Evolutionary conservation across 2,888 invertebrate species (phyloP).

Genomic region (Cantharis rufa): DNA sequence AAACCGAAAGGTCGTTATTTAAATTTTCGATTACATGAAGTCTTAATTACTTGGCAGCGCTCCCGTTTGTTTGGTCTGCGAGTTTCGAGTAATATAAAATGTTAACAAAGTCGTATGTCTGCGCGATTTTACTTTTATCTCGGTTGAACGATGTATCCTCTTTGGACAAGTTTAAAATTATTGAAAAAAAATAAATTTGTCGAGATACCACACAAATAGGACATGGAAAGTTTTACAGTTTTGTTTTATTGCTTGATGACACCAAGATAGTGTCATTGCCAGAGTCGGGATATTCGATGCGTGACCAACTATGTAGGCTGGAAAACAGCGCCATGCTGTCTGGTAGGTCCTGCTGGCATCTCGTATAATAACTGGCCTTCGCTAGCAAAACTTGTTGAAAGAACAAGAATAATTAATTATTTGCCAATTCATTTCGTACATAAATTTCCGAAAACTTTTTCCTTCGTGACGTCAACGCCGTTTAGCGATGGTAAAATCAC

Average conservation of each 20-base stretch:
- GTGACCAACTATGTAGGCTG: slow-evolving; percentile 26
- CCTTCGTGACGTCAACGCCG: neutral
- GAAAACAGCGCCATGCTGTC: slow-evolving; percentile 31
- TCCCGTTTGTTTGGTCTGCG: slow-evolving; percentile 14
- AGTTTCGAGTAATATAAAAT: slow-evolving; percentile 1
- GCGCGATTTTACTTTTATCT: neutral
- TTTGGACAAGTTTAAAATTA: neutral
- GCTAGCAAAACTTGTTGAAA: slow-evolving; percentile 21
- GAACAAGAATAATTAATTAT: slow-evolving; percentile 24
- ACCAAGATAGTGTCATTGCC: slow-evolving; percentile 29
- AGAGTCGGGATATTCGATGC: slow-evolving; percentile 20
- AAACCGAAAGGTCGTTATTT: neutral
- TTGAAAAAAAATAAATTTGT: neutral
- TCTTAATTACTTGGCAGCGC: slow-evolving; percentile 13
- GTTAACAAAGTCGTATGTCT: neutral
- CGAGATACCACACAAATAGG: slow-evolving; percentile 14
- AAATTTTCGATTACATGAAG: slow-evolving; percentile 1
- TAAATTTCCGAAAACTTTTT: neutral
- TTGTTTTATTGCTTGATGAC: slow-evolving; percentile 13
- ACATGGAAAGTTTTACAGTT: slow-evolving; percentile 29
- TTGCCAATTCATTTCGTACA: neutral
- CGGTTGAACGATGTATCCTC: neutral
- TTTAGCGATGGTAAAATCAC: too few species aligned
- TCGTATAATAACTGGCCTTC: slow-evolving; percentile 29
- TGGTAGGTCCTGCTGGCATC: slow-evolving; percentile 22